Evolutionary conservation across 2,888 invertebrate species (phyloP).

Genomic region (Mythimna impura): DNA sequence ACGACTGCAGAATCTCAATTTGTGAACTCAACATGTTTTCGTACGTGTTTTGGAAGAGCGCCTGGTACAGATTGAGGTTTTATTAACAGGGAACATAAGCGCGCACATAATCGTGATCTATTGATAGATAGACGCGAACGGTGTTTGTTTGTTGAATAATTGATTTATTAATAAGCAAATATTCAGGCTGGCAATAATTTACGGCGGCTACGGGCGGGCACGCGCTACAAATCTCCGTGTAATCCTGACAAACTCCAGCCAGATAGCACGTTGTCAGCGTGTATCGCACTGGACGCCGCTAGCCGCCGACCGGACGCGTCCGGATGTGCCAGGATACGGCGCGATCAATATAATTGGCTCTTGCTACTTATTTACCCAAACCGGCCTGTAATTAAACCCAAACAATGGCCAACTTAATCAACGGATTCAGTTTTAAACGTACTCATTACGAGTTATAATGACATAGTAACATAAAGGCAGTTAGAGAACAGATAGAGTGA

Average conservation of each 20-base stretch:
- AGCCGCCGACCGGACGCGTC: slow-evolving; percentile 8
- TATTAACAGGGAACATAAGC: slow-evolving; percentile 36
- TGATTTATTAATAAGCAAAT: slow-evolving; percentile 55
- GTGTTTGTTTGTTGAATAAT: slow-evolving; percentile 36
- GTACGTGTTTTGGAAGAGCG: slow-evolving; percentile 57
- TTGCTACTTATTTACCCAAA: slow-evolving; percentile 66
- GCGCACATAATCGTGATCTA: background rate
- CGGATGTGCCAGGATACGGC: slow-evolving; percentile 18
- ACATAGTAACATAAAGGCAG: slow-evolving; percentile 29
- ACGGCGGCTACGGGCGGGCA: slow-evolving; percentile 21
- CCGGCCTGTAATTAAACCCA: slow-evolving; percentile 75
- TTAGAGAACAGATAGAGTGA: slow-evolving; percentile 22
- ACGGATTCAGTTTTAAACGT: slow-evolving; percentile 60
- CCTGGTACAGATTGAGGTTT: slow-evolving; percentile 41
- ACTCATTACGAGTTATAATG: slow-evolving; percentile 41
- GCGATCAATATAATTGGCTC: slow-evolving; percentile 65
- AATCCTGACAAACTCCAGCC: slow-evolving; percentile 51
- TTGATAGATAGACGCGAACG: slow-evolving; percentile 7
- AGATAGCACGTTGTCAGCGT: slow-evolving; percentile 43
- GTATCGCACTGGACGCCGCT: slow-evolving; percentile 16
- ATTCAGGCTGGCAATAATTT: slow-evolving; percentile 48
- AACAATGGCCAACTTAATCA: slow-evolving; percentile 73
- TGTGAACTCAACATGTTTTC: slow-evolving; percentile 53
- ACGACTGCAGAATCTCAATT: slow-evolving; percentile 54
- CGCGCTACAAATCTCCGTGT: slow-evolving; percentile 56